Percentiles rank a stretch among this genome's conserved stretches.
Conservation (phyloP, 1,140 invertebrate genomes). For the Drosophila athabasca region DNA sequence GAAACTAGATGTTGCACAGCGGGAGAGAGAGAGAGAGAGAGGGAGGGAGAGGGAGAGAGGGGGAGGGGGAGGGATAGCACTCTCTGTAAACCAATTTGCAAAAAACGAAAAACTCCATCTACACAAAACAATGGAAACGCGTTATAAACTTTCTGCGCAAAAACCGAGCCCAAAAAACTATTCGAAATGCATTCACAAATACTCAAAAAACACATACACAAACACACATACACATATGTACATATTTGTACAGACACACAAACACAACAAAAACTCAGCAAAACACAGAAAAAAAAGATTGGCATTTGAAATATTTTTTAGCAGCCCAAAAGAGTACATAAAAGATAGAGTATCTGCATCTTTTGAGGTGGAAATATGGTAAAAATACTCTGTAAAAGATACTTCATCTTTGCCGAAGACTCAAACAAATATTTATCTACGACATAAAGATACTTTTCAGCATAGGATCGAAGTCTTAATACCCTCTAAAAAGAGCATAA, state of each 20-base stretch:
- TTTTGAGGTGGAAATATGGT: too few species aligned
- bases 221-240: background rate
- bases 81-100: slow-evolving; percentile 55
- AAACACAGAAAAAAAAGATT: slow-evolving; percentile 29
- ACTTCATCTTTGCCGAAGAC: too few species aligned
- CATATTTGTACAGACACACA: too few species aligned
- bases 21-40: too few species aligned
- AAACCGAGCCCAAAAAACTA: slow-evolving; percentile 5
- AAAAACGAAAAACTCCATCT: slow-evolving; percentile 18
- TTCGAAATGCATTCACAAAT: slow-evolving; percentile 14
- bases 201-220: background rate
- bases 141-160: slow-evolving; percentile 30
- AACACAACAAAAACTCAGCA: slow-evolving; percentile 24
- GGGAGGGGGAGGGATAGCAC: background rate
- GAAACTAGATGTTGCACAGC: background rate
- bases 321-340: background rate
- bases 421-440: too few species aligned
- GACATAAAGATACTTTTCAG: too few species aligned
- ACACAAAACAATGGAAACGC: slow-evolving; percentile 24
- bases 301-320: slow-evolving; percentile 36
- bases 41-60: too few species aligned
- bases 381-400: too few species aligned
- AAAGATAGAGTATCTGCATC: too few species aligned
- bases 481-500: too few species aligned
- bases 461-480: too few species aligned